Percentiles rank a stretch among this genome's conserved stretches.
Conservation (phyloP, 2,113 vertebrate genomes). For the Lates calcarifer region DNA sequence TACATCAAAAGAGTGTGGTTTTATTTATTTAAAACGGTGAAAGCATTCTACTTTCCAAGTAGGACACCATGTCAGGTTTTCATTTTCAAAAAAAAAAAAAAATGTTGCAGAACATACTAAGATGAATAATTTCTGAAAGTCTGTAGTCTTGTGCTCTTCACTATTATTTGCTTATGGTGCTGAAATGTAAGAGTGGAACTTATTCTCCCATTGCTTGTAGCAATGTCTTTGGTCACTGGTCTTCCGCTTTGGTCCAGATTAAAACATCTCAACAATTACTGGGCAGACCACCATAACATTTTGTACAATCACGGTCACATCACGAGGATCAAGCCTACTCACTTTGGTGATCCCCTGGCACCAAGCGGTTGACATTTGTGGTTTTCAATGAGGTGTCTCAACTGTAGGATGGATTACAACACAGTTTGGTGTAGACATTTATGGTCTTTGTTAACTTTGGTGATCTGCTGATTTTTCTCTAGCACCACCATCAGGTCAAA, state of each 20-base stretch:
- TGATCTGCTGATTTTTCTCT: too few relatives aligned
- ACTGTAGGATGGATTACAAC: too few relatives aligned
- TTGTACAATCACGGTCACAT: background rate
- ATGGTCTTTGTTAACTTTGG: too few relatives aligned
- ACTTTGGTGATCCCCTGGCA: too few relatives aligned
- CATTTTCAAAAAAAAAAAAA: conserved; percentile 4
- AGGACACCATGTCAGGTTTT: background rate
- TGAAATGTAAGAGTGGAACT: conserved; percentile 8
- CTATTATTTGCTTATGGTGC: background rate
- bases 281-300: background rate
- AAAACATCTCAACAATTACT: background rate
- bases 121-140: background rate
- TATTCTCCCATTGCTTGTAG: background rate
- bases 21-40: background rate
- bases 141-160: background rate
- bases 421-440: too few relatives aligned
- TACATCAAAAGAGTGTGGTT: conserved; percentile 7
- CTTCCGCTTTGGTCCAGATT: background rate
- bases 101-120: background rate
- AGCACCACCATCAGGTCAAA: too few relatives aligned
- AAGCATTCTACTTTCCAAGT: conserved; percentile 9
- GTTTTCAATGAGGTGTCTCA: too few relatives aligned
- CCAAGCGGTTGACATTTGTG: too few relatives aligned
- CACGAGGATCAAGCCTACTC: background rate
- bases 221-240: background rate